These are phyloP conservation scores for Sebastes trivittatus DNA, from an alignment of 2,797 vertebrate species.

Conservation along the genomic window DNA sequence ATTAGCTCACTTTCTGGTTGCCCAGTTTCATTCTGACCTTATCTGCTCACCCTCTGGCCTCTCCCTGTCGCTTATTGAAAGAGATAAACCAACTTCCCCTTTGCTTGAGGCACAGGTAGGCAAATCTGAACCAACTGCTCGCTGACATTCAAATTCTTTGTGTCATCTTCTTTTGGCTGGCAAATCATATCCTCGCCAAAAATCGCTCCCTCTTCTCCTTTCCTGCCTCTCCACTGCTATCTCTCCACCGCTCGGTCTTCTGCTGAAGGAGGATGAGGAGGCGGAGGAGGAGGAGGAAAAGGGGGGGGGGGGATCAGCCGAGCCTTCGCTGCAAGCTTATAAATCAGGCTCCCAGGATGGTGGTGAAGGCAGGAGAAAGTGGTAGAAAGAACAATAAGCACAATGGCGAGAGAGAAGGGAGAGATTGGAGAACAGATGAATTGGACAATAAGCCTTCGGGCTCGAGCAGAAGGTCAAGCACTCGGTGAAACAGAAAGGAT, in stretches of 20 bases:
- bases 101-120: conserved; percentile 37
- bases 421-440: conserved; percentile 62
- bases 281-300: not conserved
- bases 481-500: conserved; percentile 27
- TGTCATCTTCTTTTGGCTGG: conserved; percentile 55
- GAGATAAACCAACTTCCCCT: conserved; percentile 34
- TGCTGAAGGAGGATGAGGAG: not conserved
- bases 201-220: not conserved
- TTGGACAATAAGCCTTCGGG: conserved; percentile 63
- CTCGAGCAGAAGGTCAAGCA: conserved; percentile 46
- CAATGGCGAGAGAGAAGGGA: conserved; percentile 29
- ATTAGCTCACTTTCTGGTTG: conserved; percentile 44
- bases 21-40: conserved; percentile 44
- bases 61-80: not conserved
- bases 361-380: conserved; percentile 33
- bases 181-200: conserved; percentile 40
- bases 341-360: conserved; percentile 59
- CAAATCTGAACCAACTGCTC: conserved; percentile 42
- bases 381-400: conserved; percentile 57
- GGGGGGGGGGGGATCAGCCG: not conserved
- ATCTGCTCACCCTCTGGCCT: conserved; percentile 30
- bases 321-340: conserved; percentile 45
- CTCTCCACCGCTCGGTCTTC: conserved; percentile 11
- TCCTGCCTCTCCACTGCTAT: conserved; percentile 2
- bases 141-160: conserved; percentile 63